phyloP scores from a whole-genome alignment of 2,113 vertebrate genomes.

The Talpa occidentalis region DNA sequence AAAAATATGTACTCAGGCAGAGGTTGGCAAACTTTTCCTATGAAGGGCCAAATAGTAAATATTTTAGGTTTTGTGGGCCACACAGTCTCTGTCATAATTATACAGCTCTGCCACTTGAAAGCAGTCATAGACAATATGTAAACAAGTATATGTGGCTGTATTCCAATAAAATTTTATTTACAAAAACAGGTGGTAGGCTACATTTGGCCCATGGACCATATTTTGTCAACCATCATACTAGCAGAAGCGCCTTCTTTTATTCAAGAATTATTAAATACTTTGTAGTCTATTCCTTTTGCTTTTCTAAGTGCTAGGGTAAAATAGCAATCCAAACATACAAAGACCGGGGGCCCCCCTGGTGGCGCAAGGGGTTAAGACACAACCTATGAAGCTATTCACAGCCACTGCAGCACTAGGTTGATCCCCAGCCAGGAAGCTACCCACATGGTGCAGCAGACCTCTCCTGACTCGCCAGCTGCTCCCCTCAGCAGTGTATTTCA shows the following conservation, averaged over 20 bases:
- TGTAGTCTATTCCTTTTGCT: background rate
- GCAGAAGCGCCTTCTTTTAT: background rate
- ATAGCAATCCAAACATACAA: background rate
- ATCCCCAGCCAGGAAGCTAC: too few relatives aligned
- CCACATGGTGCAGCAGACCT: too few relatives aligned
- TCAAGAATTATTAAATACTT: background rate
- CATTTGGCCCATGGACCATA: background rate
- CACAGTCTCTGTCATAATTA: conserved; percentile 12
- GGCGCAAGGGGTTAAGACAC: too few relatives aligned
- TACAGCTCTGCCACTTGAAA: conserved; percentile 46
- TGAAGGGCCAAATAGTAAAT: conserved; percentile 51
- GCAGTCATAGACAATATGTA: background rate
- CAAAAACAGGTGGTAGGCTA: conserved; percentile 15
- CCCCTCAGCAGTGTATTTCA: too few relatives aligned
- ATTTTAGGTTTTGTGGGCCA: conserved; percentile 46
- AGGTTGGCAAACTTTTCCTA: background rate
- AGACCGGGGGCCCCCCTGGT: too few relatives aligned
- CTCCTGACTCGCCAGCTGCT: too few relatives aligned
- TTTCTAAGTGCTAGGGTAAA: background rate
- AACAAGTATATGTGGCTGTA: background rate
- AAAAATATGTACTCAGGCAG: background rate
- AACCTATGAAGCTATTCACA: too few relatives aligned
- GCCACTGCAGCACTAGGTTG: too few relatives aligned
- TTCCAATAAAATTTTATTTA: conserved; percentile 46
- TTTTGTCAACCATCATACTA: conserved; percentile 35